Percentiles rank a stretch among this genome's conserved stretches.
Evolutionary conservation across 2,888 invertebrate genomes (phyloP).

Genomic region (Pyralis farinalis): DNA sequence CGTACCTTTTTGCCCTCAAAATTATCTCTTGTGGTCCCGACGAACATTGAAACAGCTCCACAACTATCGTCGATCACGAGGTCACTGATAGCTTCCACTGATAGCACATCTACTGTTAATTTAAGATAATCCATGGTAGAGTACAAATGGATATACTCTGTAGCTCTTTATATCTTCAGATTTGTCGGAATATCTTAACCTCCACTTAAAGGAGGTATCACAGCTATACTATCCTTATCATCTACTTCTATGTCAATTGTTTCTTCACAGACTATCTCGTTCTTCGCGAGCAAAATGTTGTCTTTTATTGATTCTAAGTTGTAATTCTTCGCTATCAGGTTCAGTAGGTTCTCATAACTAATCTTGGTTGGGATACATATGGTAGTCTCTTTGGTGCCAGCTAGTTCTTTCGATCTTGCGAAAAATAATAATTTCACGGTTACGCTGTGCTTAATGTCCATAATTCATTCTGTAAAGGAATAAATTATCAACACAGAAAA

Average conservation of each 20-base stretch:
- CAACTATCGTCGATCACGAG: constrained; percentile 86
- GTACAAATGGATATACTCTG: no score
- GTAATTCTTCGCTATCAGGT: constrained; percentile 81
- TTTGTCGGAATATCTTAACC: constrained; percentile 85
- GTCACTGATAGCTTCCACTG: constrained; percentile 84
- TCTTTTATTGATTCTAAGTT: constrained; percentile 84
- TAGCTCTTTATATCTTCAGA: no score
- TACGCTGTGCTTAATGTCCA: constrained; percentile 70
- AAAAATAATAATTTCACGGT: constrained; percentile 91
- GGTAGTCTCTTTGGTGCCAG: constrained; percentile 81
- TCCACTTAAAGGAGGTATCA: constrained; percentile 97
- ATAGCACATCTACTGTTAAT: constrained; percentile 84
- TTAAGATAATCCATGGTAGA: constrained; percentile 84
- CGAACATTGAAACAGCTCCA: constrained; percentile 94
- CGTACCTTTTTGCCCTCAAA: constrained; percentile 89
- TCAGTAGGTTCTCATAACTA: constrained; percentile 80
- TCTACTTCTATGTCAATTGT: constrained; percentile 78
- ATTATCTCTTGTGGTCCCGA: constrained; percentile 93
- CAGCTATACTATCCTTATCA: constrained; percentile 90
- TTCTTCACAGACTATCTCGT: constrained; percentile 88
- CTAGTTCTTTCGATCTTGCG: constrained; percentile 93
- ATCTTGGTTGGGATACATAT: constrained; percentile 75
- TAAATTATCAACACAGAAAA: constrained; percentile 4
- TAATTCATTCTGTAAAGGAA: constrained; percentile 52
- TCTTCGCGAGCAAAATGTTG: constrained; percentile 89